Conservation (phyloP, 2,888 invertebrate genomes). For the Hedychridium roseum region DNA sequence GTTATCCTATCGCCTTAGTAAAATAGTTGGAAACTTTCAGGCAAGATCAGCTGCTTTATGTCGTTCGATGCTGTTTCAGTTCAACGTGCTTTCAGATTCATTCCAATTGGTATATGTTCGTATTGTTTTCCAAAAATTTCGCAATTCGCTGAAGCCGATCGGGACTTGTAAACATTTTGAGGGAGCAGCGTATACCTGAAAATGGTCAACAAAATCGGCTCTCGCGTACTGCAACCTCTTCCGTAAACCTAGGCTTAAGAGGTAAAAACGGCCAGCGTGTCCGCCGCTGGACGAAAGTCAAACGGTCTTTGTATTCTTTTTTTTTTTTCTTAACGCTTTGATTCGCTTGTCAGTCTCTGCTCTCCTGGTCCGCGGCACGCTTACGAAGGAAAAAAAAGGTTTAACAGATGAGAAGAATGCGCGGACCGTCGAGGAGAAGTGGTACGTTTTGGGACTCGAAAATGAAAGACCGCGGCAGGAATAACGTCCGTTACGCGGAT, state of each 20-base stretch:
- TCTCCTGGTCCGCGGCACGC: conserved; percentile 56
- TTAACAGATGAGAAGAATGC: conserved; percentile 13
- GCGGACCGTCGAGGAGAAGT: conserved; percentile 31
- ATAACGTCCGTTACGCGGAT: no score
- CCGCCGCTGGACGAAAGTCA: conserved; percentile 38
- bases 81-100: no score
- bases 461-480: conserved; percentile 19
- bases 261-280: conserved; percentile 36
- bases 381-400: conserved; percentile 18
- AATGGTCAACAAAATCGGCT: no score
- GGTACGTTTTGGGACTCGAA: conserved; percentile 26
- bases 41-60: no score
- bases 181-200: no score
- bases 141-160: no score
- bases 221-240: conserved; percentile 26
- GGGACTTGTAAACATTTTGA: no score
- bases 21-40: no score
- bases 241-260: conserved; percentile 41
- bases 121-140: no score
- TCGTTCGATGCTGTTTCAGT: no score
- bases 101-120: no score
- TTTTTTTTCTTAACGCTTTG: conserved; percentile 57
- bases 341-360: conserved; percentile 62
- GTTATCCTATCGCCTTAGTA: no score
- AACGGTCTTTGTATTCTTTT: conserved; percentile 42